These are phyloP conservation scores for Falcaria lacertinaria DNA, from an alignment of 2,888 invertebrate species.

Conservation along the genomic window DNA sequence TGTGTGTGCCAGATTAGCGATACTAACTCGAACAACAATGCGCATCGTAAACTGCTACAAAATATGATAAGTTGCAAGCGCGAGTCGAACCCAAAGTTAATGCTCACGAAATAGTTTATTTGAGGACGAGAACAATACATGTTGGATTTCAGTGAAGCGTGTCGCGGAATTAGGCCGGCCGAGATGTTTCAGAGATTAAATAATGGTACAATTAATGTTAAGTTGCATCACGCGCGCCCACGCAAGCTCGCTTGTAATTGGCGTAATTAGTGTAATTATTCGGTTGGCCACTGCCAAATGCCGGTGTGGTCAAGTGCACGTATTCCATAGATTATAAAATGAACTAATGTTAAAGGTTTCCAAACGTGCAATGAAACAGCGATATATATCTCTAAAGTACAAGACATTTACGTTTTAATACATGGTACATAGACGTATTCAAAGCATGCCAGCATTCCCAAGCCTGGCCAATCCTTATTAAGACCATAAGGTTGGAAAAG, in stretches of 20 bases:
- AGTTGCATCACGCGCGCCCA: slow-evolving; percentile 47
- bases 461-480: neutral
- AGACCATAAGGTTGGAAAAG: neutral
- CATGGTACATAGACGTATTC: too few species aligned
- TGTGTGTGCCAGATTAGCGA: neutral
- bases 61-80: neutral
- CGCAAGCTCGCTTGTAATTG: slow-evolving; percentile 55
- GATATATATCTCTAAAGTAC: too few species aligned
- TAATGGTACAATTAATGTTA: slow-evolving; percentile 44
- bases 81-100: neutral
- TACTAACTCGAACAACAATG: neutral
- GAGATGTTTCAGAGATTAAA: slow-evolving; percentile 40
- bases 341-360: too few species aligned
- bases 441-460: too few species aligned
- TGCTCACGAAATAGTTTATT: slow-evolving; percentile 2
- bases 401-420: too few species aligned
- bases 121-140: slow-evolving; percentile 23
- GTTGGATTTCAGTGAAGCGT: slow-evolving; percentile 25
- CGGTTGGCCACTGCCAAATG: slow-evolving; percentile 37
- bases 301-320: slow-evolving; percentile 1
- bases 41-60: neutral
- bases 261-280: slow-evolving; percentile 63
- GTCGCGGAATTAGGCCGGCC: slow-evolving; percentile 26
- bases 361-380: too few species aligned
- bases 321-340: neutral